Evolutionary conservation across 2,888 invertebrate genomes (phyloP).

Genomic region (Aleiodes leptofemur): DNA sequence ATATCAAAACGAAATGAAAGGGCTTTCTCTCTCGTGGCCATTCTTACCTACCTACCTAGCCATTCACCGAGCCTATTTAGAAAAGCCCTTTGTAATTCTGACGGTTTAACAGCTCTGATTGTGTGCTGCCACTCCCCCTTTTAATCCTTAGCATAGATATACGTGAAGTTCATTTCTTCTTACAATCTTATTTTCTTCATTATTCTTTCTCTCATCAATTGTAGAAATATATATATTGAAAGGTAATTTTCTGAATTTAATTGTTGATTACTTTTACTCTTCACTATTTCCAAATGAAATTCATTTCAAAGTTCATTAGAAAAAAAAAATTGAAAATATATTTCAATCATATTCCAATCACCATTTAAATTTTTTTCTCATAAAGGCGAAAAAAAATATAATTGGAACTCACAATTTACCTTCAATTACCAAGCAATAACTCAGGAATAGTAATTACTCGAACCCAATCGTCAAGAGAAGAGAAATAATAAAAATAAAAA

Average conservation of each 20-base stretch:
- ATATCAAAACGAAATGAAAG: slow-evolving; percentile 2
- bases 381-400: background rate
- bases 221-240: too few relatives aligned
- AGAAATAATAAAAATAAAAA: background rate
- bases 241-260: too few relatives aligned
- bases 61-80: background rate
- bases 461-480: background rate
- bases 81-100: slow-evolving; percentile 6
- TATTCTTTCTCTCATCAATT: background rate
- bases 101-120: slow-evolving; percentile 38
- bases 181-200: background rate
- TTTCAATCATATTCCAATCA: slow-evolving; percentile 10
- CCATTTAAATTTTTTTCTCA: background rate
- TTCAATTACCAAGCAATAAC: slow-evolving; percentile 3
- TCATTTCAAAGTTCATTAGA: too few relatives aligned
- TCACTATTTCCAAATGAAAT: too few relatives aligned
- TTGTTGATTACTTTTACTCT: too few relatives aligned
- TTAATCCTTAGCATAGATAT: slow-evolving; percentile 25
- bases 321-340: too few relatives aligned
- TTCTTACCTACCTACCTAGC: background rate
- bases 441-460: background rate
- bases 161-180: slow-evolving; percentile 7
- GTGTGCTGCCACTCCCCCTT: background rate
- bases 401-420: slow-evolving; percentile 2
- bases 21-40: slow-evolving; percentile 1